phyloP scores from a whole-genome alignment of 1,140 invertebrate species.

The Bombus huntii region DNA sequence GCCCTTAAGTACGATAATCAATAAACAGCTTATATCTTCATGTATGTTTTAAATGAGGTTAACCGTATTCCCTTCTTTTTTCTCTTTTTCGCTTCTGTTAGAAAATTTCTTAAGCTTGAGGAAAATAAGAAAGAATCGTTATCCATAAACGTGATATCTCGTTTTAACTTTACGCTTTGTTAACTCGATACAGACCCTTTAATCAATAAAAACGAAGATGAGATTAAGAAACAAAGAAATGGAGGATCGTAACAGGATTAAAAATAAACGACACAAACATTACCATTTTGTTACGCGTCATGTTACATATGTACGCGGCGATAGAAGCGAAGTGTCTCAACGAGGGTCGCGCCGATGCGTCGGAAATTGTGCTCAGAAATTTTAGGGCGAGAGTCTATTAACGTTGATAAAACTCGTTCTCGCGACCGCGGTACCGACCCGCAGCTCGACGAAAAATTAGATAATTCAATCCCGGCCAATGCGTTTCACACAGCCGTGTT shows the following conservation, averaged over 20 bases:
- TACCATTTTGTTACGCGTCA: neutral
- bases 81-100: no score
- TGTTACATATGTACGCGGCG: neutral
- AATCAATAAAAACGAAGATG: no score
- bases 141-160: no score
- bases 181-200: no score
- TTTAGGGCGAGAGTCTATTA: conserved; percentile 38
- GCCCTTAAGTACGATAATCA: neutral
- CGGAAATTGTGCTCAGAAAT: conserved; percentile 33
- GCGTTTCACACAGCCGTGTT: neutral
- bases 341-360: conserved; percentile 35
- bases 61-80: no score
- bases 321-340: neutral
- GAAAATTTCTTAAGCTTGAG: no score
- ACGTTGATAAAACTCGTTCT: conserved; percentile 33
- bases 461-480: conserved; percentile 31
- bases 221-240: no score
- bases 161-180: no score
- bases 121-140: no score
- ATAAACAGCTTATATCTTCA: neutral
- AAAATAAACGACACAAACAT: neutral
- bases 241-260: neutral
- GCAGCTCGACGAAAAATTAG: conserved; percentile 13
- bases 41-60: neutral
- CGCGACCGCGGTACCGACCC: neutral